A percentile compares a stretch with the other conserved stretches of the same genome.
These are phyloP conservation scores for Leptinotarsa defecta DNA, from an alignment of 1,140 invertebrate genomes.

Conservation along the genomic window DNA sequence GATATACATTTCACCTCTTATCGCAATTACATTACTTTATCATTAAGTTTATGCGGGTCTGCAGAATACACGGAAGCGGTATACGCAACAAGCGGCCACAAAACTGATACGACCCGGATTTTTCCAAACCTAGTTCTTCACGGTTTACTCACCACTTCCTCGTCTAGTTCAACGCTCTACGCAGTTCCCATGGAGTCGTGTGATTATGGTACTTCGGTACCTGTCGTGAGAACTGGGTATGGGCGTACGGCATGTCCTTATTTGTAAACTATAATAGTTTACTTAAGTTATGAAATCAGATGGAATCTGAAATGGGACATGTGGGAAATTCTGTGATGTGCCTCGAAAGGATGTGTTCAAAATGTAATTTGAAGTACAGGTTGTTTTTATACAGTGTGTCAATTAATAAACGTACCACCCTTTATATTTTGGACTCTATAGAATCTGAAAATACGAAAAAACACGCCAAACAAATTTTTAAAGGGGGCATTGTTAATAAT, in stretches of 20 bases:
- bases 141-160: slow-evolving; percentile 14
- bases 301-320: background rate
- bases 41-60: background rate
- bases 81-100: background rate
- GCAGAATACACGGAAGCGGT: background rate
- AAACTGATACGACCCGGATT: background rate
- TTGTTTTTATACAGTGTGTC: no score
- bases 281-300: background rate
- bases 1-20: background rate
- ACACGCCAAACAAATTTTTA: no score
- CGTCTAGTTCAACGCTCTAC: slow-evolving; percentile 15
- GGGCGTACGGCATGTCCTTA: background rate
- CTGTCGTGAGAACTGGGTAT: slow-evolving; percentile 18
- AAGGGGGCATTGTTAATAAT: no score
- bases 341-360: no score
- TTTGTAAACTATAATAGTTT: slow-evolving; percentile 11
- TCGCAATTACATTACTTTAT: background rate
- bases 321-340: background rate
- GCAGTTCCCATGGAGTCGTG: slow-evolving; percentile 15
- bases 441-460: no score
- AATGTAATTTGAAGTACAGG: no score
- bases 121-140: background rate
- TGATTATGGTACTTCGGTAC: slow-evolving; percentile 10
- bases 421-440: no score
- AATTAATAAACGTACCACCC: no score